Evolutionary conservation across 2,888 invertebrate species (phyloP).

Genomic region (Oscheius onirici): DNA sequence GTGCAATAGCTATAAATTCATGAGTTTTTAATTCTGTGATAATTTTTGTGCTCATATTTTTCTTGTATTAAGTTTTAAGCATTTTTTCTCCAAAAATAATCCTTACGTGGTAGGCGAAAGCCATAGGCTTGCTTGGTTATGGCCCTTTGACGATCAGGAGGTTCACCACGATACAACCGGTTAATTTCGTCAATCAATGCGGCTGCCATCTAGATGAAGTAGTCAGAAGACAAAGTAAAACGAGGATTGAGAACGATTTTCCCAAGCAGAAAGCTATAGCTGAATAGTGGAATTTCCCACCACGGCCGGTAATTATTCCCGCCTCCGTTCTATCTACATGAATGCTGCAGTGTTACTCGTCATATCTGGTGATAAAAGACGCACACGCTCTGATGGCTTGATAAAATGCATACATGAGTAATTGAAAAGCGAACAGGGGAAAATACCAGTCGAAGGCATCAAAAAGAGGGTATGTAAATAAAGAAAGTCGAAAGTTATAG

Average conservation of each 20-base stretch:
- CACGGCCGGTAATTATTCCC: slow-evolving; percentile 2
- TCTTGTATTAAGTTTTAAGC: too few species aligned
- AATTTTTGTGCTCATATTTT: not conserved
- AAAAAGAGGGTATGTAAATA: too few species aligned
- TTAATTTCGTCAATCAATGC: slow-evolving; percentile 24
- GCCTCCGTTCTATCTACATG: slow-evolving; percentile 23
- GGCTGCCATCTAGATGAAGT: slow-evolving; percentile 17
- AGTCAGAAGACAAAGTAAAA: not conserved
- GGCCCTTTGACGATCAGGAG: not conserved
- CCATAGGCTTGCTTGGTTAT: slow-evolving; percentile 5
- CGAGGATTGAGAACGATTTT: not conserved
- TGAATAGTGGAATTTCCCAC: slow-evolving; percentile 1
- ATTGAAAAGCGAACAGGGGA: too few species aligned
- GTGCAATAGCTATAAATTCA: slow-evolving; percentile 31
- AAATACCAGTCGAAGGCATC: too few species aligned
- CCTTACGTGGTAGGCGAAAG: slow-evolving; percentile 23
- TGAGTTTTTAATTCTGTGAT: not conserved
- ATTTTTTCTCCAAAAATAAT: not conserved
- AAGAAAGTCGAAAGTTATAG: too few species aligned
- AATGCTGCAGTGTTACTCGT: slow-evolving; percentile 4
- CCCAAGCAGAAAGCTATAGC: not conserved
- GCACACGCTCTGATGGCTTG: too few species aligned
- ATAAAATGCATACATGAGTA: too few species aligned
- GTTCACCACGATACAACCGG: slow-evolving; percentile 18
- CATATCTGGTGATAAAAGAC: not conserved